Evolutionary conservation across 2,113 vertebrate genomes (phyloP).

Genomic region (Anguilla japonica): DNA sequence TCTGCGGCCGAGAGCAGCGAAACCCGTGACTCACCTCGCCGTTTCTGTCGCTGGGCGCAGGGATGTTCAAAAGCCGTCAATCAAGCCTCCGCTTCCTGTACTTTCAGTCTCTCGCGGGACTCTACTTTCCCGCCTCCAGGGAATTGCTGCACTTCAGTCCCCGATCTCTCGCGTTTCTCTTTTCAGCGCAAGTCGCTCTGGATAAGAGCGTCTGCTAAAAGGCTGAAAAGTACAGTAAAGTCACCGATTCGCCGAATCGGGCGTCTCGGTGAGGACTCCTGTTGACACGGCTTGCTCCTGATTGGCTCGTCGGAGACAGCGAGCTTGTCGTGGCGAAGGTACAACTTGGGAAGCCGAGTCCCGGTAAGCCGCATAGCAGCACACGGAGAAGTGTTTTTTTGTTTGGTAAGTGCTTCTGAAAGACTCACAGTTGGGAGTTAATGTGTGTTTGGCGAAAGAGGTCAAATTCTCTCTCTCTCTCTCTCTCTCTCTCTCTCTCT

Average conservation of each 20-base stretch:
- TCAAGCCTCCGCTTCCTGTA: no score
- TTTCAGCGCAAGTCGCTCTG: no score
- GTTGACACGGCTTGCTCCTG: not conserved
- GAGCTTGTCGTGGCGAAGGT: not conserved
- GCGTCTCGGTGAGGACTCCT: not conserved
- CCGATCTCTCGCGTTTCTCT: no score
- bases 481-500: no score
- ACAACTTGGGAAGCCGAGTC: not conserved
- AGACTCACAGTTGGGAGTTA: constrained; percentile 34
- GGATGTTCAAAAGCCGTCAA: no score
- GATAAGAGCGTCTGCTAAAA: not conserved
- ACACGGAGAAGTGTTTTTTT: not conserved
- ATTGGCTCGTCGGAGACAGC: not conserved
- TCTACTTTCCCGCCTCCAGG: no score
- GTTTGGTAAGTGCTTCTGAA: not conserved
- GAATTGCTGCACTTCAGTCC: no score
- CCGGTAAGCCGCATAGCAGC: constrained; percentile 7
- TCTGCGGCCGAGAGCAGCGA: not conserved
- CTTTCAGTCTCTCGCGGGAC: no score
- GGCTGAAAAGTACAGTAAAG: not conserved
- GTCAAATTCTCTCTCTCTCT: constrained; percentile 27
- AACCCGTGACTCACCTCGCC: constrained; percentile 13
- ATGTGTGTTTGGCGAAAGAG: constrained; percentile 30
- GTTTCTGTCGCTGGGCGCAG: no score
- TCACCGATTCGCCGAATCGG: constrained; percentile 16